These are phyloP conservation scores for Emydoidea blandingii DNA, from an alignment of 2,797 vertebrate species.

Conservation along the genomic window DNA sequence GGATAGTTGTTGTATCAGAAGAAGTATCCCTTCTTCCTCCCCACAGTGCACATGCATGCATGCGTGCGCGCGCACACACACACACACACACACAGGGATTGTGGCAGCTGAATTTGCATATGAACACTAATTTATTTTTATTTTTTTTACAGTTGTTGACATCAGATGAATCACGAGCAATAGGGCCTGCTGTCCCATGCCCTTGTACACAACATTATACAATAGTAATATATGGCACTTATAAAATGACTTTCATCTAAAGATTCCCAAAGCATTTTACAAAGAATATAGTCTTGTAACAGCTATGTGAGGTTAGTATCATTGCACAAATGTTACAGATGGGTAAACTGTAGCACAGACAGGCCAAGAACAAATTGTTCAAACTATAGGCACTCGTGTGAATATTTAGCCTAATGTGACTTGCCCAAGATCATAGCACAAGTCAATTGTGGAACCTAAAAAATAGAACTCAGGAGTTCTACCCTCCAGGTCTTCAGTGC, in stretches of 20 bases:
- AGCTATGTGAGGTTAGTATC: neutral
- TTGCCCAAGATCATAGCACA: neutral
- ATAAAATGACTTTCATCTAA: neutral
- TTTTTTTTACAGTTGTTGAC: neutral
- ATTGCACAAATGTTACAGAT: neutral
- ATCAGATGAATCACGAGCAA: neutral
- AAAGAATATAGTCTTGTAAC: neutral
- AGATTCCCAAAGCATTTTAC: neutral
- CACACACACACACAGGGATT: neutral
- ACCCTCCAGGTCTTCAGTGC: neutral
- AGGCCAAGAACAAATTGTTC: neutral
- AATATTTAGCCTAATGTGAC: neutral
- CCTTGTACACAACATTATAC: neutral
- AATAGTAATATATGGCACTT: neutral
- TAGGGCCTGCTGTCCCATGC: neutral
- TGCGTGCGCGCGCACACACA: accelerated
- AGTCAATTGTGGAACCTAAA: neutral
- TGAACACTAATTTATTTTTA: neutral
- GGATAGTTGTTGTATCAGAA: neutral
- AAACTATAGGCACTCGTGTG: neutral
- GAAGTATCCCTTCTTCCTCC: neutral
- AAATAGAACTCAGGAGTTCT: neutral
- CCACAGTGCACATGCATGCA: too few species aligned
- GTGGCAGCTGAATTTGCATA: neutral
- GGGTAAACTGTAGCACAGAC: neutral